phyloP scores from a whole-genome alignment of 2,113 vertebrate species.

The Ibidorhyncha struthersii region DNA sequence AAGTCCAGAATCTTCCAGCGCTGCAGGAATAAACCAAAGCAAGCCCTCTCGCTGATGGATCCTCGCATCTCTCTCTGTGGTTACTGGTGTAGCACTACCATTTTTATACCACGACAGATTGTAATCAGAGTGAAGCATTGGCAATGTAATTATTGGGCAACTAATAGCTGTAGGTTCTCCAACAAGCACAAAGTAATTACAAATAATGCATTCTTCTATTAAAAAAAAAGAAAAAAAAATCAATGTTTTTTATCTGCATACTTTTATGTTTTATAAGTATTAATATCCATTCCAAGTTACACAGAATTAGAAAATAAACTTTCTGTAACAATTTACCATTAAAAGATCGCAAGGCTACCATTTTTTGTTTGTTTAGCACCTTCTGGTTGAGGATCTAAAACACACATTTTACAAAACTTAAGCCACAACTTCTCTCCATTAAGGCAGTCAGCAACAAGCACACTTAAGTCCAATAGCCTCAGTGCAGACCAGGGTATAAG shows the following conservation, averaged over 20 bases:
- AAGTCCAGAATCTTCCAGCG: conserved; percentile 73
- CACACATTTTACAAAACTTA: not conserved
- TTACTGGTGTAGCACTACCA: conserved; percentile 51
- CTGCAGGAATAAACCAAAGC: conserved; percentile 84
- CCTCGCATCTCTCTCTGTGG: conserved; percentile 35
- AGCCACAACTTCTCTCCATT: not conserved
- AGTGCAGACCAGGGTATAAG: not conserved
- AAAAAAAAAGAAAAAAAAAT: not conserved
- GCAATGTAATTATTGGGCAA: conserved; percentile 8
- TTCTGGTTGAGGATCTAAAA: not conserved
- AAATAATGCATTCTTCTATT: not conserved
- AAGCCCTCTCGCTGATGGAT: conserved; percentile 67
- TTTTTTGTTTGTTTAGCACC: not conserved
- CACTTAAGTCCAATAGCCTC: not conserved
- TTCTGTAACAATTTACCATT: not conserved
- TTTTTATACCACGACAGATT: conserved; percentile 82
- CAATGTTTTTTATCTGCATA: not conserved
- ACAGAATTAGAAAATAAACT: not conserved
- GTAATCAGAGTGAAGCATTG: not conserved
- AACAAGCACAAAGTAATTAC: conserved; percentile 39
- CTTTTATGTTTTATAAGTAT: not conserved
- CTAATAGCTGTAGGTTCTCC: conserved; percentile 52
- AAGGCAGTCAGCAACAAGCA: not conserved
- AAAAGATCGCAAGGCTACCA: not conserved
- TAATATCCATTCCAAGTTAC: not conserved